Evolutionary conservation across 1,140 invertebrate genomes (phyloP).

Genomic region (Drosophila ercepeae): DNA sequence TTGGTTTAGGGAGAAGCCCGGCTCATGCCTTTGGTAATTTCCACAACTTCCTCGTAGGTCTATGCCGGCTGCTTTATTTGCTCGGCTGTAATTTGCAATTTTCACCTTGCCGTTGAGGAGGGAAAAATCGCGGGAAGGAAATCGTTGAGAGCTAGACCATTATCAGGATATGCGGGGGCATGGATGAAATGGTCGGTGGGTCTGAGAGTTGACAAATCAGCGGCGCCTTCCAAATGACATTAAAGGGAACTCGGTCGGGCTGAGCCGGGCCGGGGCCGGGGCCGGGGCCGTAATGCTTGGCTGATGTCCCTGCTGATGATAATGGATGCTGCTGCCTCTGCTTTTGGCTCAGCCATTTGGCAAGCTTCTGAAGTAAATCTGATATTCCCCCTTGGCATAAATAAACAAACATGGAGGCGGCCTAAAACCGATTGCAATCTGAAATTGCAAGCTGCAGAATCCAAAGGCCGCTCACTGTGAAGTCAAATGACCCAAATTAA

Average conservation of each 20-base stretch:
- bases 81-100: conserved; percentile 79
- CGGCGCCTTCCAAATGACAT: conserved; percentile 61
- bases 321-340: conserved; percentile 39
- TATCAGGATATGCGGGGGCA: conserved; percentile 34
- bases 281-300: conserved; percentile 57
- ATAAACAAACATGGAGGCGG: conserved; percentile 46
- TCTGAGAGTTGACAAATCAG: conserved; percentile 71
- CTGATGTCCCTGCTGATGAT: conserved; percentile 44
- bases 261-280: conserved; percentile 26
- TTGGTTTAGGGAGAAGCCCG: conserved; percentile 60
- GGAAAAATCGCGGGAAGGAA: conserved; percentile 54
- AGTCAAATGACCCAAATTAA: conserved; percentile 60
- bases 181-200: conserved; percentile 2
- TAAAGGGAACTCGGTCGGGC: conserved; percentile 43
- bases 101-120: conserved; percentile 58
- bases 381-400: conserved; percentile 56
- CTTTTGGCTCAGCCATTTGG: conserved; percentile 51
- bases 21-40: conserved; percentile 62
- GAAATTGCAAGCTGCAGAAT: conserved; percentile 44
- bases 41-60: conserved; percentile 47
- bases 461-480: background rate
- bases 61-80: conserved; percentile 66
- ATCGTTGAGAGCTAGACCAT: conserved; percentile 65
- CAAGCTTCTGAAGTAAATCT: conserved; percentile 58
- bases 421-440: conserved; percentile 57